Evolutionary conservation across 1,140 invertebrate species (phyloP), one percentile per base, ranked within the genome.

Genomic region (Eriosoma lanigerum): DNA sequence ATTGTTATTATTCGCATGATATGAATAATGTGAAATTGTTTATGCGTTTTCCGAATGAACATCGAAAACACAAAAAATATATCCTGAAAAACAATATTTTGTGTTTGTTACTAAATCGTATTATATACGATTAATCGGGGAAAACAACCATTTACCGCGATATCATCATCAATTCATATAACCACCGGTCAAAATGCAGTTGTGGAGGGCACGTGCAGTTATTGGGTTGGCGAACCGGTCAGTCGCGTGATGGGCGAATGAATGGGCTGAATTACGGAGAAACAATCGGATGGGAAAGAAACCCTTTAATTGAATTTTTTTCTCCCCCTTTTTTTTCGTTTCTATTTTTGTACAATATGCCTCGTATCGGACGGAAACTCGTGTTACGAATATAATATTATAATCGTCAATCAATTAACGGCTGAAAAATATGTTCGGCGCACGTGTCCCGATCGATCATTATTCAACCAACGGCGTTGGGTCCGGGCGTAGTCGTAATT

Each of bases 371-470:
- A 15, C 24, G 24, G 48, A 50, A 50, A 72, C 68, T 29, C 46
- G 17, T 24, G 68, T 72, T 72, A 52, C 68, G 24, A 50, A 72
- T 72, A 72, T 72, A 38, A 38, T 38, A 38, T 38, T 38, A n/a
- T 72, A 72, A 72, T 52, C 46, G 52, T 72, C 46, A 52, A 72
- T 50, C 68, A 29, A 50, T 24, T 70, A 50, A 50, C 46, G 46
- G 29, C 46, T 46, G 24, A 50, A 72, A 72, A 72, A 52, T 52
- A 72, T 72, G 68, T 72, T 72, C 50, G 46, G 24, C 68, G 26
- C 68, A 72, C 68, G 46, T 72, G 68, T 29, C 68, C 52, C 17
- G 48, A 72, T 72, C 68, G 68, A 72, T 72, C 68, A n/a, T n/a
- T n/a, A n/a, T n/a, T n/a, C 32, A 72, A 52, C 52, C 24, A 13